phyloP scores from a whole-genome alignment of 2,113 vertebrate species.

The Tichodroma muraria region DNA sequence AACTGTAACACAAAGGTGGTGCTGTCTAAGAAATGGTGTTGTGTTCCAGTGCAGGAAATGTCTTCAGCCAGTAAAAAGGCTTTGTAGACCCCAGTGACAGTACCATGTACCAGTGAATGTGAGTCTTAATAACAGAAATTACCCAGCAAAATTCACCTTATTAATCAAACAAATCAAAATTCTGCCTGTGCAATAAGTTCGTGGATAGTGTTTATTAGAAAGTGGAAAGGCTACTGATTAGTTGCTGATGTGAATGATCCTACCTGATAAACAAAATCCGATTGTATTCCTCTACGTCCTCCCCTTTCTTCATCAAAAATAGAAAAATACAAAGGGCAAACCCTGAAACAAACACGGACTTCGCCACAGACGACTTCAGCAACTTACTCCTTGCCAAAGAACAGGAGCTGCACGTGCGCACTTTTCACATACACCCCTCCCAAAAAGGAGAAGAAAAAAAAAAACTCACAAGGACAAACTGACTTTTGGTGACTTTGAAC shows the following conservation, averaged over 20 bases:
- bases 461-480: background rate
- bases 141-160: background rate
- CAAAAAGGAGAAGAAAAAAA: background rate
- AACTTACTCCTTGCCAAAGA: background rate
- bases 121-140: background rate
- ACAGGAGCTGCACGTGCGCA: background rate
- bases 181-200: background rate
- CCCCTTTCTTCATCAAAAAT: background rate
- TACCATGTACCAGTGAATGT: rapidly evolving
- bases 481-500: background rate
- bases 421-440: background rate
- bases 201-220: background rate
- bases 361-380: background rate
- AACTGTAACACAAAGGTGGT: background rate
- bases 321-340: background rate
- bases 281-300: background rate
- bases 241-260: background rate
- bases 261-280: background rate
- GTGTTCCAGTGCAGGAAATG: background rate
- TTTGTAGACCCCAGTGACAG: background rate
- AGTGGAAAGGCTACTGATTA: background rate
- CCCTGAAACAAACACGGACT: background rate
- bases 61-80: background rate
- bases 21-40: background rate
- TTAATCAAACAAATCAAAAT: background rate